Base-by-base conservation (phyloP, 2,797 vertebrate genomes). In the Smutsia temminckii region DNA sequence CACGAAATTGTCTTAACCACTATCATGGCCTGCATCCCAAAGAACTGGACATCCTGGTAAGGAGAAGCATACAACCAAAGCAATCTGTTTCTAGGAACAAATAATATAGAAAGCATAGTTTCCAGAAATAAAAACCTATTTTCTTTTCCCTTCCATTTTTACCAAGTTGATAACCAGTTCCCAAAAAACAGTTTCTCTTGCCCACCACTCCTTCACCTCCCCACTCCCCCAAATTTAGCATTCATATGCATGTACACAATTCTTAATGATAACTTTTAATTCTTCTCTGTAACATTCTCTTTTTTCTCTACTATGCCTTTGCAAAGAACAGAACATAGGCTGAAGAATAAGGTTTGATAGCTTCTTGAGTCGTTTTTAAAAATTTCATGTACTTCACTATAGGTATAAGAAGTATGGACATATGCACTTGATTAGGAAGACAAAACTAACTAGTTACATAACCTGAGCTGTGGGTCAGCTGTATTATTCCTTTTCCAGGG, bases 101-200 rank as follows among this genome's bases (percentile, higher is more conserved):
- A 96, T 93, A 85, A 97, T 46, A 94, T 83, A 91, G 94, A 97
- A 98, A 59, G 93, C 97, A 51, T 79, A 69, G 77, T 91, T 97
- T 96, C 85, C 86, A 89, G 77, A 96, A 95, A 75, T 79, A 97
- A 95, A 96, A 95, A 63, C 2, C 61, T 96, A 85, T 83, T 97
- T 95, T 85, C 61, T 85, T 95, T 93, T 71, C 61, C 85, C 89
- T 92, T 89, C 34, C 78, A 94, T 37, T 46, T 94, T 86, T 95
- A n/a, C 0, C 80, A 89, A 90, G 53, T 6, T 78, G 46, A 68
- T 66, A 96, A 96, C 63, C 85, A 57, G 46, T 66, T 95, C 69
- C 78, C 77, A 89, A 85, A 90, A 34, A 59, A 59, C 14, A 79
- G 63, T 42, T 64, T 32, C 51, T 66, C 42, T 17, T 61, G 55